Conservation (phyloP, 2,888 invertebrate species). For the Aphodius sticticus region DNA sequence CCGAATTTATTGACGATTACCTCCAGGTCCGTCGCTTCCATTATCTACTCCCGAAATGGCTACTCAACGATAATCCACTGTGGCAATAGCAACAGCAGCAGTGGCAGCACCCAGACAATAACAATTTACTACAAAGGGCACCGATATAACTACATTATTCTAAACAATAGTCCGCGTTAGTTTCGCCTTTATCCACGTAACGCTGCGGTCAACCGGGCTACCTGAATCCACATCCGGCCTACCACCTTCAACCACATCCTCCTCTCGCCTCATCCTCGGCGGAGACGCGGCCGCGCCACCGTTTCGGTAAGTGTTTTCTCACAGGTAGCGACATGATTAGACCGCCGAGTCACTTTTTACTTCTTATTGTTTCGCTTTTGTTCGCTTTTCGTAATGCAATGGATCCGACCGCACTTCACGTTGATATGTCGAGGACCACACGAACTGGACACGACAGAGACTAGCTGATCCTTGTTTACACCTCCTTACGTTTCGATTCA, state of each 20-base stretch:
- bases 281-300: slow-evolving; percentile 4
- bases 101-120: slow-evolving; percentile 22
- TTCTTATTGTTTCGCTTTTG: slow-evolving; percentile 8
- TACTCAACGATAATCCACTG: neutral
- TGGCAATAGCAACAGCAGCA: neutral
- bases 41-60: neutral
- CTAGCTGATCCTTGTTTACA: too few species aligned
- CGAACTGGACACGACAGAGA: neutral
- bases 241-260: slow-evolving; percentile 55
- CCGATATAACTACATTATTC: slow-evolving; percentile 43
- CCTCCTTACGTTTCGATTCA: too few species aligned
- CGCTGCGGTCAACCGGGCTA: slow-evolving; percentile 56
- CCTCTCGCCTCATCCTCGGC: slow-evolving; percentile 28
- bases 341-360: slow-evolving; percentile 17
- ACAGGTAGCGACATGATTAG: slow-evolving; percentile 46
- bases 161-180: slow-evolving; percentile 50
- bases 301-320: slow-evolving; percentile 45
- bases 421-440: neutral
- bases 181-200: slow-evolving; percentile 56
- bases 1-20: slow-evolving; percentile 11
- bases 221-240: slow-evolving; percentile 60
- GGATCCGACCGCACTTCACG: neutral
- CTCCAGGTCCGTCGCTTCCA: neutral
- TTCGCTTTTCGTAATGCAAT: slow-evolving; percentile 4
- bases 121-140: slow-evolving; percentile 32